Percentiles rank a stretch among this genome's conserved stretches.
These are phyloP conservation scores for Perizoma flavofasciatum DNA, from an alignment of 2,888 invertebrate genomes.

Conservation along the genomic window DNA sequence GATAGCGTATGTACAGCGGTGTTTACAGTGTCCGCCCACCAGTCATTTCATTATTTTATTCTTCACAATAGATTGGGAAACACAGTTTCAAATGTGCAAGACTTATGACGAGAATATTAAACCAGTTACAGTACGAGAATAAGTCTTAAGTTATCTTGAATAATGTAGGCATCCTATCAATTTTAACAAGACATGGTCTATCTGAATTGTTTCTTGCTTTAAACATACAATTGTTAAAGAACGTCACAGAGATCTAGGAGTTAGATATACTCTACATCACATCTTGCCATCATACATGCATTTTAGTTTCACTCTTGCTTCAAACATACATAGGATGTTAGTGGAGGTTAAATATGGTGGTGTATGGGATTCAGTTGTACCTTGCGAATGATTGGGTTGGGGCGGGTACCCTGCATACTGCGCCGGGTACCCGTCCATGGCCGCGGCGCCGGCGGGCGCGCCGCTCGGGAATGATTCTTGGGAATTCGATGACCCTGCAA, in stretches of 20 bases:
- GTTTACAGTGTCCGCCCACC: slow-evolving; percentile 17
- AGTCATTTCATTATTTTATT: slow-evolving; percentile 20
- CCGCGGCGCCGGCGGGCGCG: slow-evolving; percentile 86
- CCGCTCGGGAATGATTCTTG: slow-evolving; percentile 94
- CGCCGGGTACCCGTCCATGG: slow-evolving; percentile 92
- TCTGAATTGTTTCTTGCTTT: too few relatives aligned
- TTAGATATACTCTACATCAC: too few relatives aligned
- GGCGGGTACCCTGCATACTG: slow-evolving; percentile 86
- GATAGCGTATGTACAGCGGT: slow-evolving; percentile 55
- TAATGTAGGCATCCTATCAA: too few relatives aligned
- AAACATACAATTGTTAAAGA: too few relatives aligned
- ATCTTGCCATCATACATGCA: neutral
- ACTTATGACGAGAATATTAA: neutral
- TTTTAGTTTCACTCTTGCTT: slow-evolving; percentile 12
- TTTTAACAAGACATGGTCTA: too few relatives aligned
- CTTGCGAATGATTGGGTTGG: slow-evolving; percentile 88
- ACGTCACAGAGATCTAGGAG: too few relatives aligned
- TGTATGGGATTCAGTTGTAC: slow-evolving; percentile 76
- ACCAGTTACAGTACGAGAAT: too few relatives aligned
- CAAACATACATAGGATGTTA: slow-evolving; percentile 12
- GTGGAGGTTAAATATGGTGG: slow-evolving; percentile 1
- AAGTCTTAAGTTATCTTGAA: too few relatives aligned
- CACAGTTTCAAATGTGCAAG: slow-evolving; percentile 15
- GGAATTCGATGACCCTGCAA: slow-evolving; percentile 92
- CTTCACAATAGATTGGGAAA: slow-evolving; percentile 20